Evolutionary conservation across 2,113 vertebrate genomes (phyloP), one percentile per base, ranked within the genome.

Genomic region (Antechinus stuartii): DNA sequence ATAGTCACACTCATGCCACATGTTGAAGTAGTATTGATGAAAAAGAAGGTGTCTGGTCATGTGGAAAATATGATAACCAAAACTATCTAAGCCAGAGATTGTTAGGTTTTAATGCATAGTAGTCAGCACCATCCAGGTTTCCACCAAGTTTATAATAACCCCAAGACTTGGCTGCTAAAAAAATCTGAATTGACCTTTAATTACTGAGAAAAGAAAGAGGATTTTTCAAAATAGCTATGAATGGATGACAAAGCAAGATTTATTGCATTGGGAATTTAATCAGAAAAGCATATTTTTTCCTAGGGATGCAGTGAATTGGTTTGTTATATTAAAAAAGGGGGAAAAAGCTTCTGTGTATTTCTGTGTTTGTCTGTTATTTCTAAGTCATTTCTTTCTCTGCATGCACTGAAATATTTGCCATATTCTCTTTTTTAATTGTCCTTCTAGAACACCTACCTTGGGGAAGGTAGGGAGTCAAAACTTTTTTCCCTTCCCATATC

Each of bases 121-220:
- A 24, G 56, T 54, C 19, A 53, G 57, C 89, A 14, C 35, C 61
- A 55, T 89, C 94, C 93, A 50, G 46, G 19, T 91, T 93, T 89
- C 92, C 54, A 76, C 56, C 76, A 93, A 90, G 89, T 94, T 94
- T 94, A 96, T 92, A 96, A 96, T 84, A 96, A 96, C 92, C 92
- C 95, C 93, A 96, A 42, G 92, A 96, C 68, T 54, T 26, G 91
- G 46, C 56, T 96, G 61, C 52, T 94, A 90, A 25, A 94, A 84
- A 97, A 94, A 61, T 97, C 91, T 92, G 93, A 95, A 93, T 91
- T 96, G 96, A 95, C 92, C 96, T 97, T 97, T 97, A 97, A 98
- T 97, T 98, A 97, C 91, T 84, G 93, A 93, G 91, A 22, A 97
- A 95, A 96, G 54, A 93, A 95, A 96, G 57, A 68, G 91, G 24